Conservation (phyloP, 92 coral and sea anemone genomes). For the Palythoa grandis region DNA sequence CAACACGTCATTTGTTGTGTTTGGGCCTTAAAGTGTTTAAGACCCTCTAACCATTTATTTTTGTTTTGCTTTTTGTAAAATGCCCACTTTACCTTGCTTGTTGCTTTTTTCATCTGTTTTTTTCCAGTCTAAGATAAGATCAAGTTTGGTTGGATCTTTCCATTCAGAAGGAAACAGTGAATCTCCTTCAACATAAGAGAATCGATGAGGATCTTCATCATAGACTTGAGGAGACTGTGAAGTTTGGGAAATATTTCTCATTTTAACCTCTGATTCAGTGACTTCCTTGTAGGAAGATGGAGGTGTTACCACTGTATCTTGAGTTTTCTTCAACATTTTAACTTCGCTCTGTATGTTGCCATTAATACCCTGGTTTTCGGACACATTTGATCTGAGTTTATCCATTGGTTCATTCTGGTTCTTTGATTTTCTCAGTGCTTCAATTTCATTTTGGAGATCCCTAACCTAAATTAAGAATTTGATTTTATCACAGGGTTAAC, state of each 20-base stretch:
- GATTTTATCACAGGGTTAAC: neutral
- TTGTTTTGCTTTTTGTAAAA: neutral
- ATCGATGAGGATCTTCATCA: slow-evolving; percentile 34
- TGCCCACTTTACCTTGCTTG: neutral
- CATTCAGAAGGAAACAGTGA: slow-evolving; percentile 42
- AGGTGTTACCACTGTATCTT: neutral
- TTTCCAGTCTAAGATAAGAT: slow-evolving; percentile 31
- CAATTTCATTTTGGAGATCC: slow-evolving; percentile 28
- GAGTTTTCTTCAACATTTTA: neutral
- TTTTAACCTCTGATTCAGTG: slow-evolving; percentile 8
- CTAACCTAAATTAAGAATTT: slow-evolving; percentile 7
- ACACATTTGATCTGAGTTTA: neutral
- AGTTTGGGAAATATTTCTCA: slow-evolving; percentile 27
- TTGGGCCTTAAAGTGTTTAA: too few relatives aligned
- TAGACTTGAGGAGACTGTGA: neutral
- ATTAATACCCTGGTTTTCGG: neutral
- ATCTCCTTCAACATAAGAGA: slow-evolving; percentile 38
- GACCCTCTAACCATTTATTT: too few relatives aligned
- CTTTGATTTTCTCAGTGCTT: slow-evolving; percentile 14
- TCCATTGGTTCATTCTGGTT: slow-evolving; percentile 1
- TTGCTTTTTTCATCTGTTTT: slow-evolving; percentile 17
- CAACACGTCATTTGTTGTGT: too few relatives aligned
- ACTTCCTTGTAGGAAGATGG: neutral
- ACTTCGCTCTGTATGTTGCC: neutral
- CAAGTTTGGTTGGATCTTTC: slow-evolving; percentile 42